phyloP scores from a whole-genome alignment of 2,888 invertebrate genomes.

The Dynastes grantii region DNA sequence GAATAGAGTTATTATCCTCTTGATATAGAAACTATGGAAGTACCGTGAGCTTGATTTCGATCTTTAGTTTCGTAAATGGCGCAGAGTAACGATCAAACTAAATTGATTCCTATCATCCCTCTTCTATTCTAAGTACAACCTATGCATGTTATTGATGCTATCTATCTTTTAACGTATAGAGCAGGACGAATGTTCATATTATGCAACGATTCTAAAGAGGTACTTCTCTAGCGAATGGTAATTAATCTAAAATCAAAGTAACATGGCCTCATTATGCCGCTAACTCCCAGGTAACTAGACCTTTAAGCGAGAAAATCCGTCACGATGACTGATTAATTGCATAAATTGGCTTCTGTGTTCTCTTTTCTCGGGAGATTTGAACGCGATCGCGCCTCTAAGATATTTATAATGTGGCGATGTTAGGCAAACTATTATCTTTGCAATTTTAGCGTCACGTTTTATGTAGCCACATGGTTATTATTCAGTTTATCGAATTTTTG shows the following conservation, averaged over 20 bases:
- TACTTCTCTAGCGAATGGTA: constrained; percentile 7
- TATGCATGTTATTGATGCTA: constrained; percentile 1
- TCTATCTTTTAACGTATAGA: background rate
- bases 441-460: background rate
- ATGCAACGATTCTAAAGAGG: constrained; percentile 10
- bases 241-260: constrained; percentile 39
- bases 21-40: too few relatives aligned
- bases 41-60: too few relatives aligned
- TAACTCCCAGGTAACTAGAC: constrained; percentile 38
- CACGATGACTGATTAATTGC: constrained; percentile 57
- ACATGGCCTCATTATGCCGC: constrained; percentile 24
- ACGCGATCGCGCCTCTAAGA: background rate
- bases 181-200: constrained; percentile 1
- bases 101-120: too few relatives aligned
- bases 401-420: constrained; percentile 30
- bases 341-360: constrained; percentile 56
- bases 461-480: background rate
- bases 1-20: too few relatives aligned
- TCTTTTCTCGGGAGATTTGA: constrained; percentile 13
- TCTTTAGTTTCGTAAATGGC: too few relatives aligned
- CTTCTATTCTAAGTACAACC: too few relatives aligned
- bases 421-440: background rate
- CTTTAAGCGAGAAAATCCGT: constrained; percentile 47
- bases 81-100: too few relatives aligned
- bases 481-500: background rate